Evolutionary conservation across 2,888 invertebrate genomes (phyloP), one percentile per base, ranked within the genome.

Genomic region (Eristalinus aeneus): DNA sequence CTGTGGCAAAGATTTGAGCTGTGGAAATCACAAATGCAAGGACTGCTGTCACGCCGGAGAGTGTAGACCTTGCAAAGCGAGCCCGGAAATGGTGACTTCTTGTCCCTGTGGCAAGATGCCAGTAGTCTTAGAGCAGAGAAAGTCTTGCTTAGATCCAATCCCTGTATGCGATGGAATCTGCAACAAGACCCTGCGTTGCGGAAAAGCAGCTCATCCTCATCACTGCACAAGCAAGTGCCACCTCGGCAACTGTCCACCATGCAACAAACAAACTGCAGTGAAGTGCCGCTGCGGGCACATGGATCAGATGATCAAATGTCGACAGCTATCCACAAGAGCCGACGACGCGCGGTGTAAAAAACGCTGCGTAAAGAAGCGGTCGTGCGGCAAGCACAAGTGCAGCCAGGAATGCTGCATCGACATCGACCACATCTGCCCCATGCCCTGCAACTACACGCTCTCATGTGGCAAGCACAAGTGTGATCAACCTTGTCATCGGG

Each of bases 391-490:
- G 27, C 98, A 98, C 93, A 97, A 97, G 89, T 99, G 99, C 93
- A 96, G 96, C 89, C 95, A 96, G 88, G 93, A 94, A 58, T 99
- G 99, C 92, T 99, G 99, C 93, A 96, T 97, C 88, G 96, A 96
- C 82, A 93, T 95, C 12, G 96, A 97, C 81, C 99, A 99, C 92
- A 94, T 96, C 88, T 99, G 99, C 92, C 95, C 96, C 6, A 93
- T 96, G 89, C 94, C 95, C 65, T 98, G 98, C 93, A 96, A 96
- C 69, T 96, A 96, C 90, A 95, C 95, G 72, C 94, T 99, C 27
- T 94, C 95, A 34, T 99, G 99, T 93, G 98, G 98, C 76, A 94
- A 95, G 88, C 99, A 99, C 92, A 95, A 96, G 89, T 99, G 99
- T 93, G 95, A 97, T 89, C 95, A 96, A 90, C 95, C 96, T 71